phyloP scores from a whole-genome alignment of 2,888 invertebrate species.

The Pyrochroa serraticornis region DNA sequence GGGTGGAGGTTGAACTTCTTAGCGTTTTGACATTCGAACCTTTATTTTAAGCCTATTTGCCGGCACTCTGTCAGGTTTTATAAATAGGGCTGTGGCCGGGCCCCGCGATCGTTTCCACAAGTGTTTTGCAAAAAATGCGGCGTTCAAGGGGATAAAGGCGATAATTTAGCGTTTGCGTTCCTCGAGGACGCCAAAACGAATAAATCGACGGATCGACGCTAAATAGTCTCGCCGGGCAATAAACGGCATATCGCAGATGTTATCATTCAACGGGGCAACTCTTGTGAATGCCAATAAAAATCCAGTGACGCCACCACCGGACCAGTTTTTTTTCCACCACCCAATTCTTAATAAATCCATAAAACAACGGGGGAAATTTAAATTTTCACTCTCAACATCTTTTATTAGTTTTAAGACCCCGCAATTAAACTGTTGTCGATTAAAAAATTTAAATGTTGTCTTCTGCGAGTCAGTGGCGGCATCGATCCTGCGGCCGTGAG shows the following conservation, averaged over 20 bases:
- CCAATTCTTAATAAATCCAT: slow-evolving; percentile 44
- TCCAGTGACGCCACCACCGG: slow-evolving; percentile 35
- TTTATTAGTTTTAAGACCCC: slow-evolving; percentile 24
- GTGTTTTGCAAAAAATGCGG: too few relatives aligned
- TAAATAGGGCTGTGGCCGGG: too few relatives aligned
- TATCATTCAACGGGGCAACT: slow-evolving; percentile 32
- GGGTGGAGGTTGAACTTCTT: too few relatives aligned
- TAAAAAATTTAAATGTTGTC: slow-evolving; percentile 41
- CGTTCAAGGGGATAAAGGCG: too few relatives aligned
- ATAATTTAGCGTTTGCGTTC: background rate
- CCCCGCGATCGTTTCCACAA: too few relatives aligned
- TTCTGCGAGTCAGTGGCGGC: slow-evolving; percentile 35
- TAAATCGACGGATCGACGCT: slow-evolving; percentile 37
- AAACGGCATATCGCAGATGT: slow-evolving; percentile 38
- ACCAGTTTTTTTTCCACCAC: slow-evolving; percentile 19
- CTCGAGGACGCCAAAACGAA: slow-evolving; percentile 15
- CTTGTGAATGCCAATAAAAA: slow-evolving; percentile 38
- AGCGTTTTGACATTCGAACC: too few relatives aligned
- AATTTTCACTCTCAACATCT: slow-evolving; percentile 39
- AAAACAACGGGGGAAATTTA: slow-evolving; percentile 42
- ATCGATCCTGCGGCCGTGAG: slow-evolving; percentile 52
- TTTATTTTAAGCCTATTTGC: too few relatives aligned
- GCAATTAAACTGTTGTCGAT: slow-evolving; percentile 41
- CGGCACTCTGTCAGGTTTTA: too few relatives aligned
- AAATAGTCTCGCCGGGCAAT: slow-evolving; percentile 32